Conservation (phyloP, 2,797 vertebrate species). For the Sebastes hopkinsi region DNA sequence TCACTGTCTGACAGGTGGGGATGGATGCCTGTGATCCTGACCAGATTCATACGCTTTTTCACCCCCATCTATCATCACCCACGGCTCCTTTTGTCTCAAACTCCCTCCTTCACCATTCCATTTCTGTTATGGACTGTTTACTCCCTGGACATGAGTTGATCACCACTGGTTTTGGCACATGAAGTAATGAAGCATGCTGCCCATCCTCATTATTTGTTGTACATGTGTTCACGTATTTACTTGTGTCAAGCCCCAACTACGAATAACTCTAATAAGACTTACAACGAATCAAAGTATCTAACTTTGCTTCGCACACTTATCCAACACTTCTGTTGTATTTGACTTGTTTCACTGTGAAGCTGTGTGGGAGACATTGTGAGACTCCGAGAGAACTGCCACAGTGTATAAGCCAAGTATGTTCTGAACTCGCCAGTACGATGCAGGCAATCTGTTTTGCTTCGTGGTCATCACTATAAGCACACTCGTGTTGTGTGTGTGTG, state of each 20-base stretch:
- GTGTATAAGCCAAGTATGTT: constrained; percentile 37
- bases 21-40: constrained; percentile 72
- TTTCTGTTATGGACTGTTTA: constrained; percentile 43
- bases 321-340: background rate
- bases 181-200: background rate
- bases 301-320: background rate
- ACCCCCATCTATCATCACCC: constrained; percentile 71
- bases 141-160: constrained; percentile 34
- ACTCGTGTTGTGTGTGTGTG: constrained; percentile 7
- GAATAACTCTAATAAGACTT: background rate
- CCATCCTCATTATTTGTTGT: background rate
- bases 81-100: constrained; percentile 58
- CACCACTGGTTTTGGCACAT: constrained; percentile 15
- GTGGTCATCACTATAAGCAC: constrained; percentile 36
- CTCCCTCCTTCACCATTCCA: constrained; percentile 41
- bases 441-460: constrained; percentile 54
- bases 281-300: constrained; percentile 6
- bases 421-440: constrained; percentile 36
- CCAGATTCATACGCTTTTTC: constrained; percentile 70
- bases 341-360: constrained; percentile 11
- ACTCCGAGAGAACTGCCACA: constrained; percentile 39
- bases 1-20: constrained; percentile 76
- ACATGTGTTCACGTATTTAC: background rate
- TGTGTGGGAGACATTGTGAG: constrained; percentile 55
- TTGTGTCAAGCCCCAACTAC: background rate